Evolutionary conservation across 2,113 vertebrate genomes (phyloP).

Genomic region (Macaca nemestrina): DNA sequence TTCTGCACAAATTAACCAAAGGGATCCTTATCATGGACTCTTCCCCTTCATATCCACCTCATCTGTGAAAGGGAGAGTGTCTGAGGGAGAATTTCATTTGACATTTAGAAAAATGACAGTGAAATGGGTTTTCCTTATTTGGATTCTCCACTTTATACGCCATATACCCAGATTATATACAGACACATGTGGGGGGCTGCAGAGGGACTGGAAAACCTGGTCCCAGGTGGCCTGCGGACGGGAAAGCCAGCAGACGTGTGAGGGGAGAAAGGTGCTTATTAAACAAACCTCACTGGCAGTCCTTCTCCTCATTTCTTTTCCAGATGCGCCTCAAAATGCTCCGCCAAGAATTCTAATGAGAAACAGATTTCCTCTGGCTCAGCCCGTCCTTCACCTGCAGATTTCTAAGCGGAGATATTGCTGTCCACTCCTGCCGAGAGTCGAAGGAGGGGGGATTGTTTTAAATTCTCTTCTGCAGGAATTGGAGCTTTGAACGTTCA

Average conservation of each 20-base stretch:
- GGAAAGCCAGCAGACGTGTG: slow-evolving; percentile 4
- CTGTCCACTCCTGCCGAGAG: neutral
- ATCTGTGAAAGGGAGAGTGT: neutral
- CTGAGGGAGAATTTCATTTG: neutral
- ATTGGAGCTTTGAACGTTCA: neutral
- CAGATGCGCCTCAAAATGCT: slow-evolving; percentile 38
- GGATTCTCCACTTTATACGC: neutral
- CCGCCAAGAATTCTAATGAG: slow-evolving; percentile 71
- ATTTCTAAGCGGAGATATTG: neutral
- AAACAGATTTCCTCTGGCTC: slow-evolving; percentile 30
- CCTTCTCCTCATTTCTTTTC: slow-evolving; percentile 47
- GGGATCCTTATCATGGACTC: neutral
- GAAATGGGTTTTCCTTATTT: slow-evolving; percentile 36
- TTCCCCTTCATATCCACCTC: neutral
- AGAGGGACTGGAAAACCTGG: neutral
- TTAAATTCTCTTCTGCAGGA: slow-evolving; percentile 52
- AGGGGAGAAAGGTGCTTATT: slow-evolving; percentile 6
- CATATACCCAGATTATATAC: neutral
- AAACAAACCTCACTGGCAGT: neutral
- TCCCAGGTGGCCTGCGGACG: slow-evolving; percentile 2
- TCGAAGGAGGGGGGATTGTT: slow-evolving; percentile 32
- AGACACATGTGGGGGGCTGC: neutral
- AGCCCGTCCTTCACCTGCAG: slow-evolving; percentile 51
- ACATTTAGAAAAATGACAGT: neutral
- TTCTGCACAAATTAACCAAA: too few species aligned